Percentiles rank a stretch among this genome's conserved stretches.
phyloP scores from a whole-genome alignment of 2,113 vertebrate species.

The Ophiodon elongatus region DNA sequence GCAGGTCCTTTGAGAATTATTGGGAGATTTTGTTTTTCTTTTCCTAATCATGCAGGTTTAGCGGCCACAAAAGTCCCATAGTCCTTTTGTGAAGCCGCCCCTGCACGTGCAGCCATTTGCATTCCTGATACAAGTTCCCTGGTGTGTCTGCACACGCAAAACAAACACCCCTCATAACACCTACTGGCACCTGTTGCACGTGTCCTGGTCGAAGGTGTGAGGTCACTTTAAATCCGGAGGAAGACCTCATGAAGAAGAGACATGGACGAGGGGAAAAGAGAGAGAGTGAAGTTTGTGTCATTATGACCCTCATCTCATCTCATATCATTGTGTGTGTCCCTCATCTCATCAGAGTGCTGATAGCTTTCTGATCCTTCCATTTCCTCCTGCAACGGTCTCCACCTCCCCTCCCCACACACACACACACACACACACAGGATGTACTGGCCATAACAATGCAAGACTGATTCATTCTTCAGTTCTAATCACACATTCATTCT shows the following conservation, averaged over 20 bases:
- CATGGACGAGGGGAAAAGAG: not conserved
- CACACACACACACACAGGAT: slow-evolving; percentile 1
- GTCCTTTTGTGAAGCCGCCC: not conserved
- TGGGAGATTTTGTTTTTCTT: too few relatives aligned
- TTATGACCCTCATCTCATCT: not conserved
- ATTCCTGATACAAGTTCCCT: not conserved
- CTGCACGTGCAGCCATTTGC: not conserved
- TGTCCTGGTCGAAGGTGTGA: too few relatives aligned
- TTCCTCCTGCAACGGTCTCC: slow-evolving; percentile 14
- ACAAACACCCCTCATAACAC: not conserved
- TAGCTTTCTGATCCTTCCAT: slow-evolving; percentile 29
- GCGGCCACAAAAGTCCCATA: not conserved
- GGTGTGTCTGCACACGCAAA: not conserved
- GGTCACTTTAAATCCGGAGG: not conserved
- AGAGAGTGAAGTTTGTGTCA: not conserved
- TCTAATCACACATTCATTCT: slow-evolving; percentile 43
- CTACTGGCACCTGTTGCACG: not conserved
- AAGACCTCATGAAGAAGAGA: too few relatives aligned
- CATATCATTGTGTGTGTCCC: not conserved
- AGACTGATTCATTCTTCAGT: slow-evolving; percentile 24
- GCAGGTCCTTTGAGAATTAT: not conserved
- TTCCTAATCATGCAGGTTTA: too few relatives aligned
- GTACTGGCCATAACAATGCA: slow-evolving; percentile 30
- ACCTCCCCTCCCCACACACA: not conserved
- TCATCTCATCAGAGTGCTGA: slow-evolving; percentile 25